A percentile compares a stretch with the other conserved stretches of the same genome.
Evolutionary conservation across 2,113 vertebrate genomes (phyloP).

Genomic region (Sterna hirundo): DNA sequence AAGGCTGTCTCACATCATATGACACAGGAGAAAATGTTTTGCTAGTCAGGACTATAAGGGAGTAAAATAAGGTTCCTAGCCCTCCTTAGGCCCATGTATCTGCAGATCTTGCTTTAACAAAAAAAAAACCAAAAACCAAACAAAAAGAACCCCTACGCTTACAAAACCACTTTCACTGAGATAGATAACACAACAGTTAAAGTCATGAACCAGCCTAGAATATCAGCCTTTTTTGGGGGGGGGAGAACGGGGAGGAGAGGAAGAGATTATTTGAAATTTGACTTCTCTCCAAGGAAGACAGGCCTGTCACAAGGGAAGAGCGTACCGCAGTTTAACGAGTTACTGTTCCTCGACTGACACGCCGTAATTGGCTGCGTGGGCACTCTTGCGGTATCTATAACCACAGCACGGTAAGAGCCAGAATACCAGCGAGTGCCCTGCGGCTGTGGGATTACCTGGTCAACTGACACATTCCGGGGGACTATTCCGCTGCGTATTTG

Average conservation of each 20-base stretch:
- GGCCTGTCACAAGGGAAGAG: background rate
- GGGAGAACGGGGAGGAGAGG: background rate
- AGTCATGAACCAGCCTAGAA: background rate
- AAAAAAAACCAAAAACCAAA: background rate
- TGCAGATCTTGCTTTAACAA: background rate
- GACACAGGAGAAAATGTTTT: background rate
- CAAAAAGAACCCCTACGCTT: background rate
- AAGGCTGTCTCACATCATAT: background rate
- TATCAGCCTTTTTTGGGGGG: background rate
- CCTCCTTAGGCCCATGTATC: background rate
- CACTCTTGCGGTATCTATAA: background rate
- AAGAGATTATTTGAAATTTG: background rate
- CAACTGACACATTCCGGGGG: background rate
- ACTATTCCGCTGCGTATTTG: background rate
- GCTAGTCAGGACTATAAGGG: background rate
- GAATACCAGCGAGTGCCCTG: background rate
- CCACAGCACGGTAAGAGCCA: background rate
- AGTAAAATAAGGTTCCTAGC: background rate
- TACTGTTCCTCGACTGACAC: background rate
- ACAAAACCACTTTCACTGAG: background rate
- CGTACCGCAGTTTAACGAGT: background rate
- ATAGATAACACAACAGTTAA: background rate
- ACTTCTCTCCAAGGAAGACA: background rate
- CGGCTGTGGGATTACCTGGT: background rate
- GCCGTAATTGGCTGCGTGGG: background rate